Evolutionary conservation across 2,797 vertebrate species (phyloP).

Genomic region (Syngnathus acus): DNA sequence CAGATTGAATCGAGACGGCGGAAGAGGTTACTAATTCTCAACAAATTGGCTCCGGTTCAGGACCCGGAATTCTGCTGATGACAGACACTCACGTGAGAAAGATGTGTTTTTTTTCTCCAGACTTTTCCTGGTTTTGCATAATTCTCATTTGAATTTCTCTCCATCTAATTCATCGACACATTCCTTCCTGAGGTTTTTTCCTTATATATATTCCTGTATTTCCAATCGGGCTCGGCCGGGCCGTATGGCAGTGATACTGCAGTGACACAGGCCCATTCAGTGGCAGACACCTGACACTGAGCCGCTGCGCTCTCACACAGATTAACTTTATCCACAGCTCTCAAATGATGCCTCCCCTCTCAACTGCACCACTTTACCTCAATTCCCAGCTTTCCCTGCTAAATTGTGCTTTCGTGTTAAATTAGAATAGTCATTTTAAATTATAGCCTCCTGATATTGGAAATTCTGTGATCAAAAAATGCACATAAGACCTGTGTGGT

Average conservation of each 20-base stretch:
- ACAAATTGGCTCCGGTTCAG: constrained; percentile 51
- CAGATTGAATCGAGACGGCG: constrained; percentile 26
- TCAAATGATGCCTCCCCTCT: constrained; percentile 27
- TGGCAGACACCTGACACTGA: constrained; percentile 62
- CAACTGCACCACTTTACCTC: constrained; percentile 3
- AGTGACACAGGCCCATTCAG: constrained; percentile 60
- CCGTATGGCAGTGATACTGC: constrained; percentile 18
- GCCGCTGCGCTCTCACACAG: constrained; percentile 52
- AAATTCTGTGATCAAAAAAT: background rate
- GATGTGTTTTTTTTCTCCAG: background rate
- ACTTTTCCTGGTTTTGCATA: background rate
- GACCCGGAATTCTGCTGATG: constrained; percentile 36
- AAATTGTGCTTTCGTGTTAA: background rate
- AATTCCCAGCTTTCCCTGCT: background rate
- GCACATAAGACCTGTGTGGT: background rate
- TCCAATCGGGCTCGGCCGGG: background rate
- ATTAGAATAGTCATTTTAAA: background rate
- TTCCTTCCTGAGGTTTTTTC: constrained; percentile 11
- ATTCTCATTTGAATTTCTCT: constrained; percentile 3
- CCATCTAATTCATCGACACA: constrained; percentile 12
- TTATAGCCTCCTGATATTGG: background rate
- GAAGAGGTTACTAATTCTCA: constrained; percentile 46
- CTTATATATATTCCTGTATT: background rate
- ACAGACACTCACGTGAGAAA: constrained; percentile 20
- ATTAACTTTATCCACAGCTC: constrained; percentile 57